Evolutionary conservation across 2,797 vertebrate genomes (phyloP).

Genomic region (Hippocampus kuda): DNA sequence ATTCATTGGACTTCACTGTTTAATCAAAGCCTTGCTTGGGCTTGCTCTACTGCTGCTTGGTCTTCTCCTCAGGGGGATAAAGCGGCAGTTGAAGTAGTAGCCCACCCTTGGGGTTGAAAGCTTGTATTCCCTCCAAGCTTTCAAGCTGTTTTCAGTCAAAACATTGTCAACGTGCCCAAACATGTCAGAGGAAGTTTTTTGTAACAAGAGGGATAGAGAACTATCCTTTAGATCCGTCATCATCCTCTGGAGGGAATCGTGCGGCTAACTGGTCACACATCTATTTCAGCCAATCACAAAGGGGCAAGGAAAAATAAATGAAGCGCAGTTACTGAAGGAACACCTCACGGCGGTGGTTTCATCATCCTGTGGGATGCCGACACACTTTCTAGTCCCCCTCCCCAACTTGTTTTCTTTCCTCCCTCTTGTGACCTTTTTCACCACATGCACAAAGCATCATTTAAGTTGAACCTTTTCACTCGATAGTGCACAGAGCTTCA

Average conservation of each 20-base stretch:
- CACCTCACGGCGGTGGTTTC: conserved; percentile 38
- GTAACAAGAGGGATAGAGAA: conserved; percentile 66
- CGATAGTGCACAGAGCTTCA: background rate
- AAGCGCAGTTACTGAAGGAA: conserved; percentile 41
- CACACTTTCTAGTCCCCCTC: conserved; percentile 19
- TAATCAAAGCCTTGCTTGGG: conserved; percentile 17
- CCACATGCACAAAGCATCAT: conserved; percentile 7
- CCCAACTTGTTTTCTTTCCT: conserved; percentile 16
- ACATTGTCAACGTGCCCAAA: conserved; percentile 70
- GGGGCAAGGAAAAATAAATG: conserved; percentile 57
- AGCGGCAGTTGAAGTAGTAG: conserved; percentile 68
- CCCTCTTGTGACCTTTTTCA: conserved; percentile 17
- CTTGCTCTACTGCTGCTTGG: conserved; percentile 30
- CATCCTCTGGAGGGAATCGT: conserved; percentile 48
- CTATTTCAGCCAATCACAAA: conserved; percentile 57
- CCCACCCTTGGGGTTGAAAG: conserved; percentile 72
- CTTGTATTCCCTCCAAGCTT: conserved; percentile 65
- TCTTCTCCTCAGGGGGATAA: conserved; percentile 54
- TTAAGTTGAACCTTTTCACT: conserved; percentile 7
- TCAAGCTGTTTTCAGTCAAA: conserved; percentile 74
- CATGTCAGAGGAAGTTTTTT: conserved; percentile 73
- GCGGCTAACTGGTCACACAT: conserved; percentile 49
- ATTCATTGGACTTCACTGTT: background rate
- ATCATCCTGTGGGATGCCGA: conserved; percentile 37
- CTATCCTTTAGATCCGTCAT: conserved; percentile 71